Evolutionary conservation across 1,140 invertebrate species (phyloP).

Genomic region (Agraylea sexmaculata): DNA sequence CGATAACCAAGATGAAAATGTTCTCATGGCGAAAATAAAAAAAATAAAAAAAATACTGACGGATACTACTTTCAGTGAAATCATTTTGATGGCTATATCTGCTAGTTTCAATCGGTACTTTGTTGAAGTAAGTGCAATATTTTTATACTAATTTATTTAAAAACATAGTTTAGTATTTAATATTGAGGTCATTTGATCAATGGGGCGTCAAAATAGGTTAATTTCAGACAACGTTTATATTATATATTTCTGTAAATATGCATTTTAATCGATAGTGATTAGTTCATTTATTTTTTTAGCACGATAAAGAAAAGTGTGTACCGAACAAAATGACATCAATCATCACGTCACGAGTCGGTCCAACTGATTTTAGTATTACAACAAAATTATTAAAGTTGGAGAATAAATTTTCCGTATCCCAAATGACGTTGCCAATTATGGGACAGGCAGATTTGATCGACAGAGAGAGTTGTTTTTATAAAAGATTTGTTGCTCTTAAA

Average conservation of each 20-base stretch:
- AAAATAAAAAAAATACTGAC: slow-evolving; percentile 27
- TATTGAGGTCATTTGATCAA: too few species aligned
- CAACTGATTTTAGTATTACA: too few species aligned
- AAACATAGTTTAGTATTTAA: too few species aligned
- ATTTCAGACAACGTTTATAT: too few species aligned
- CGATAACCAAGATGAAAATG: slow-evolving; percentile 24
- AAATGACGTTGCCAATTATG: slow-evolving; percentile 15
- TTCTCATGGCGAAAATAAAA: slow-evolving; percentile 29
- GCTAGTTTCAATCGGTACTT: slow-evolving; percentile 31
- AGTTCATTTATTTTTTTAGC: too few species aligned
- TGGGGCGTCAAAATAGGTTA: too few species aligned
- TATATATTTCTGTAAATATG: too few species aligned
- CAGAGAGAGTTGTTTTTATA: slow-evolving; percentile 5
- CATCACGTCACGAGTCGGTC: too few species aligned
- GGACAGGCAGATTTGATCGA: not conserved
- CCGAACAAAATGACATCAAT: too few species aligned
- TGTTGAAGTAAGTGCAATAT: slow-evolving; percentile 29
- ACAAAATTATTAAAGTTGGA: slow-evolving; percentile 12
- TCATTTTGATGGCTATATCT: slow-evolving; percentile 30
- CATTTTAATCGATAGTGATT: too few species aligned
- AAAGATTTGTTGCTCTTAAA: slow-evolving; percentile 13
- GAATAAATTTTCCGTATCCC: slow-evolving; percentile 19
- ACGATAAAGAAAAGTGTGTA: too few species aligned
- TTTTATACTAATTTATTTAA: too few species aligned
- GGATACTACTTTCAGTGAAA: slow-evolving; percentile 29